These are phyloP conservation scores for Neoniphon sammara DNA, from an alignment of 2,797 vertebrate genomes.

Conservation along the genomic window DNA sequence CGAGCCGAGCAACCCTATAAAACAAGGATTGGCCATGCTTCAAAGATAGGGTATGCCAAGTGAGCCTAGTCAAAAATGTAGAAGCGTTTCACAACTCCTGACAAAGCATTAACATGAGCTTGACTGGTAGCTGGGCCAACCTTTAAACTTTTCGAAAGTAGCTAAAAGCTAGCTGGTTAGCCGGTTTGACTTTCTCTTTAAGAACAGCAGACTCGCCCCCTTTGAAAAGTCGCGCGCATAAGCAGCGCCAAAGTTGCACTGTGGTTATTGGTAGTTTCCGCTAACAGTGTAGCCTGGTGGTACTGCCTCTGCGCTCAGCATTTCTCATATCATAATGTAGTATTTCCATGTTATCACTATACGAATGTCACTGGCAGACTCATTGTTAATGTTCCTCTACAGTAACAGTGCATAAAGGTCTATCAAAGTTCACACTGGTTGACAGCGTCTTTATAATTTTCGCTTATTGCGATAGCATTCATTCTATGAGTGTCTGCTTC, in stretches of 20 bases:
- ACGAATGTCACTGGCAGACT: background rate
- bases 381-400: rapidly evolving
- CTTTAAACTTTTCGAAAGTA: background rate
- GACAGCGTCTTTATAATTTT: background rate
- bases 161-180: constrained; percentile 21
- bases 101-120: background rate
- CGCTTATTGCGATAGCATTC: no score
- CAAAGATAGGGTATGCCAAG: background rate
- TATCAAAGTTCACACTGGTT: no score
- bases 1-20: background rate
- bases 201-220: constrained; percentile 54
- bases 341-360: no score
- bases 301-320: no score
- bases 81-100: no score
- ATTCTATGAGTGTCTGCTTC: no score
- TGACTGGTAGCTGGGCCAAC: background rate
- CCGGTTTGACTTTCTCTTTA: constrained; percentile 32
- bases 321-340: no score
- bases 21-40: background rate
- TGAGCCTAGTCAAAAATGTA: no score
- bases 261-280: constrained; percentile 43
- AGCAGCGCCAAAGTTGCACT: constrained; percentile 75
- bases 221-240: constrained; percentile 85
- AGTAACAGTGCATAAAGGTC: no score
- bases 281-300: no score